Evolutionary conservation across 2,797 vertebrate genomes (phyloP).

Genomic region (Thalassophryne amazonica): DNA sequence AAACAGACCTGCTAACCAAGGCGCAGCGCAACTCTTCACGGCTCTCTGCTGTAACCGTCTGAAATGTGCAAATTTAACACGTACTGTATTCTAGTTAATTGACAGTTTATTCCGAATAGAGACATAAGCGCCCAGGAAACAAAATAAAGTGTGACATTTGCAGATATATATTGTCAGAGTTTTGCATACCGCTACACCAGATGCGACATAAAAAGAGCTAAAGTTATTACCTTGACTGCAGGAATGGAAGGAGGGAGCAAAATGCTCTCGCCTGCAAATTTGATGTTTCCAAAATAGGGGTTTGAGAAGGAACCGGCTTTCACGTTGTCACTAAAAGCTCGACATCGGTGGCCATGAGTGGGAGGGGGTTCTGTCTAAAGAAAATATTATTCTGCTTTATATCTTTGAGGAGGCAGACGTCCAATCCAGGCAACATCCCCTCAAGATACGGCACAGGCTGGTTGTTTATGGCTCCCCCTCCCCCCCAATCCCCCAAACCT

Average conservation of each 20-base stretch:
- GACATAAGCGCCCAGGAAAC: neutral
- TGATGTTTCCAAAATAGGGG: constrained; percentile 3
- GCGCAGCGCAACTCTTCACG: too few relatives aligned
- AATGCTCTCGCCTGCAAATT: constrained; percentile 10
- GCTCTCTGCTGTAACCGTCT: too few relatives aligned
- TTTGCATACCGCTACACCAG: neutral
- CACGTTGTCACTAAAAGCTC: constrained; percentile 7
- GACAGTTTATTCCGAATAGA: too few relatives aligned
- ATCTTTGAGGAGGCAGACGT: constrained; percentile 56
- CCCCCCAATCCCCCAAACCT: too few relatives aligned
- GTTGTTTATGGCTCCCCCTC: constrained; percentile 63
- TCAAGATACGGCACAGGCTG: constrained; percentile 51
- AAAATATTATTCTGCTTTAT: constrained; percentile 60
- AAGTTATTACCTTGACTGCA: constrained; percentile 1
- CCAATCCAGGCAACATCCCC: constrained; percentile 45
- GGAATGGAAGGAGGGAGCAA: neutral
- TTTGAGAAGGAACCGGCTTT: constrained; percentile 8
- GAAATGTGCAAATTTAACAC: too few relatives aligned
- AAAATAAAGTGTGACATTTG: neutral
- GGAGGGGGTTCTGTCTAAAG: constrained; percentile 23
- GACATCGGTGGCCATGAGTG: constrained; percentile 2
- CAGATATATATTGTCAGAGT: too few relatives aligned
- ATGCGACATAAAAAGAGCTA: neutral
- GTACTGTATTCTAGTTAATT: too few relatives aligned
- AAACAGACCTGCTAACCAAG: too few relatives aligned